Evolutionary conservation across 2,888 invertebrate species (phyloP).

Genomic region (Temnothorax ravouxi): DNA sequence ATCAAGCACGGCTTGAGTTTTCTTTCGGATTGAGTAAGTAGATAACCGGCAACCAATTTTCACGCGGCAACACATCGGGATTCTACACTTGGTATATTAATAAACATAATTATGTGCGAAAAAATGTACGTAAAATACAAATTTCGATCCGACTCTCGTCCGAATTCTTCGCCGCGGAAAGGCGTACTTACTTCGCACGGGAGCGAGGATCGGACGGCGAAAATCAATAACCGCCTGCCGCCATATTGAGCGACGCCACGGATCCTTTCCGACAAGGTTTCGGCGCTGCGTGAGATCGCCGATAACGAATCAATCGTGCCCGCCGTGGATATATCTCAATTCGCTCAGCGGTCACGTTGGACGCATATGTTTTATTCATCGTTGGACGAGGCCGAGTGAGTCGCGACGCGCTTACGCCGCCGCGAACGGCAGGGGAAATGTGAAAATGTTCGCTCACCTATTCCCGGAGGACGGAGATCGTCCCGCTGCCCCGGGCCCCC

Average conservation of each 20-base stretch:
- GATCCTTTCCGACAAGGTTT: background rate
- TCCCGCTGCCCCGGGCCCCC: too few species aligned
- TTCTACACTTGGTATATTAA: background rate
- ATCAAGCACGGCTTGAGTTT: background rate
- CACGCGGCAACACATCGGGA: background rate
- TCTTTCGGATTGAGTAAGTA: background rate
- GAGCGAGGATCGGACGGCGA: background rate
- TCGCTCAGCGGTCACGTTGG: background rate
- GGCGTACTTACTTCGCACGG: background rate
- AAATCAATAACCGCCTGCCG: background rate
- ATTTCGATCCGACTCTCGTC: too few species aligned
- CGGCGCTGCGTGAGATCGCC: background rate
- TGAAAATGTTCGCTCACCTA: background rate
- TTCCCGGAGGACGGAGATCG: background rate
- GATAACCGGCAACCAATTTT: background rate
- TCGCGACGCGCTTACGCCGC: background rate
- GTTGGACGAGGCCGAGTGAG: background rate
- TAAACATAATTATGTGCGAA: background rate
- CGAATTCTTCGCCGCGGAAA: background rate
- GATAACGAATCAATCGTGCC: background rate
- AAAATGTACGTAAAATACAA: too few species aligned
- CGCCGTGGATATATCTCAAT: background rate
- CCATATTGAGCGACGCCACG: background rate
- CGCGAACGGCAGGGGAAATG: background rate
- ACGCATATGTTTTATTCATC: conserved; percentile 1